These are phyloP conservation scores for Phaenicophaeus curvirostris DNA, from an alignment of 2,797 vertebrate species.

Conservation along the genomic window DNA sequence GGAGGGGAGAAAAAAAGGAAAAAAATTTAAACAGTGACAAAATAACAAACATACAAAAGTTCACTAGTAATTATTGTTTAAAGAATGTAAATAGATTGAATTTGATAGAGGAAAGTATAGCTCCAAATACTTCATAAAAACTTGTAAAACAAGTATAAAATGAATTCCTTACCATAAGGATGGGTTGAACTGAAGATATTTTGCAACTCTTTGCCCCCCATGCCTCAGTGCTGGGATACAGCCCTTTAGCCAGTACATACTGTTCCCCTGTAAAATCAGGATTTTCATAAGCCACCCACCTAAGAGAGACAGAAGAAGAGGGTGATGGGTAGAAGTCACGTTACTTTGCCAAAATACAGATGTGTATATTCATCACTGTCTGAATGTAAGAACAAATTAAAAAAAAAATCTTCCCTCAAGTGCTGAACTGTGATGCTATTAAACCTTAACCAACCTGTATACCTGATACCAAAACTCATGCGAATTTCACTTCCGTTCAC, in stretches of 20 bases:
- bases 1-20: not conserved
- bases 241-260: conserved; percentile 91
- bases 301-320: conserved; percentile 60
- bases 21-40: not conserved
- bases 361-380: not conserved
- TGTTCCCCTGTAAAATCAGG: conserved; percentile 91
- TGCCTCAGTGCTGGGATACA: conserved; percentile 87
- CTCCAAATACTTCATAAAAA: not conserved
- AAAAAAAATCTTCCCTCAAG: not conserved
- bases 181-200: conserved; percentile 91
- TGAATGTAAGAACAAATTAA: not conserved
- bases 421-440: not conserved
- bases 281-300: conserved; percentile 95
- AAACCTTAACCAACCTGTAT: not conserved
- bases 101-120: not conserved
- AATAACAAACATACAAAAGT: not conserved
- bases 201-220: conserved; percentile 87
- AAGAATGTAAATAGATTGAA: not conserved
- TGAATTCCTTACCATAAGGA: conserved; percentile 83
- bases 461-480: not conserved
- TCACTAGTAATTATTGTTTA: not conserved
- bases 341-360: not conserved
- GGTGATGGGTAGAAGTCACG: not conserved
- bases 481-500: not conserved
- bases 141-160: not conserved